Base-by-base conservation (phyloP, 92 coral and sea anemone species). In the Epizoanthus scotinus region DNA sequence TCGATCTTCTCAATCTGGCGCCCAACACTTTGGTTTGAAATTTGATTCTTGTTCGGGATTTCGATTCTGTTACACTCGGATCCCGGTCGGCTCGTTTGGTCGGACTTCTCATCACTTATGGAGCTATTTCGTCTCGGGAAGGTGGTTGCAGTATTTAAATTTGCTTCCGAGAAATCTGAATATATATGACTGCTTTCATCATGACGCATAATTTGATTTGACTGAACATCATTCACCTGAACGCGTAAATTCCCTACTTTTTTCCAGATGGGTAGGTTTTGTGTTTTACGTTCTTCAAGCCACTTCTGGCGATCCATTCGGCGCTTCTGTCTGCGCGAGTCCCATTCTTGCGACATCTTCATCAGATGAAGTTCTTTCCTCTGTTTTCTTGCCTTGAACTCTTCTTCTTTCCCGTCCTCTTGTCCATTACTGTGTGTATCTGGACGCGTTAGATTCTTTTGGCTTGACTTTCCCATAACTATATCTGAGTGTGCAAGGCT, bases 281-380 rank as follows among this genome's bases (percentile, higher is more conserved):
- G 92, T 21, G 89, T 89, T 67, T 84, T 83, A 38, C 97, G 83
- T 47, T 93, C 95, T 71, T 93, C 95, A 36, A 93, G 88, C 97
- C 97, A 93, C 62, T 93, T 91, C 14, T 85, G 91, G 25, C 97
- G 87, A 56, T 93, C 97, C 83, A 93, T 34, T 19, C 94, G 89
- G 17, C 97, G 86, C 62, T 93, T 88, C 44, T 93, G 97, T 26
- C 97, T 85, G 21, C 97, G 86, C 6, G 90, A 87, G 56, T 93
- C 94, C 97, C 97, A 93, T 79, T 93, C 97, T 38, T 90, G 94
- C 21, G 94, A 93, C 88, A 93, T 69, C 68, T 93, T 90, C 90
- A 93, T 85, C 6, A 93, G 86, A 67, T 88, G 97, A 47, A 93
- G 67, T 57, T 93, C 97, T 85, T 88, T 93, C 29, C 83, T 65